Evolutionary conservation across 2,888 invertebrate genomes (phyloP).

Genomic region (Tipula unca): DNA sequence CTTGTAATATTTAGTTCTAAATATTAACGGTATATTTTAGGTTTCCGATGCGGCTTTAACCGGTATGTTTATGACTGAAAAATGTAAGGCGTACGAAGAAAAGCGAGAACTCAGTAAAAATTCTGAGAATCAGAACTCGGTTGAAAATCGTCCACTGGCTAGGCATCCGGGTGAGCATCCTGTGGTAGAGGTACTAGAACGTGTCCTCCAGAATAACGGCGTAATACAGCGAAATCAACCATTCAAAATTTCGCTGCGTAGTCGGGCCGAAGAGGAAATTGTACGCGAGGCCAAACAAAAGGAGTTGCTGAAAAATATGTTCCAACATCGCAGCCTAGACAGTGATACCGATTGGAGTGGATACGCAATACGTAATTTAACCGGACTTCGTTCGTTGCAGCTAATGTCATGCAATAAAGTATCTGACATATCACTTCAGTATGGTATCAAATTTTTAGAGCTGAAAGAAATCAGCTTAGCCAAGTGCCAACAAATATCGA

Average conservation of each 20-base stretch:
- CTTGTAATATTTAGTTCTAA: background rate
- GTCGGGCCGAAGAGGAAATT: slow-evolving; percentile 60
- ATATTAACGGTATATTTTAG: slow-evolving; percentile 26
- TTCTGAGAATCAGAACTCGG: slow-evolving; percentile 25
- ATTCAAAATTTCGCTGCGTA: slow-evolving; percentile 50
- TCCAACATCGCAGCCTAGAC: slow-evolving; percentile 41
- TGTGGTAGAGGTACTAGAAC: background rate
- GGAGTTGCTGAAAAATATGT: slow-evolving; percentile 52
- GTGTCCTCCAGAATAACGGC: slow-evolving; percentile 22
- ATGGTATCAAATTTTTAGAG: slow-evolving; percentile 58
- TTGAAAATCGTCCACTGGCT: background rate
- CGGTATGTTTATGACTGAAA: slow-evolving; percentile 50
- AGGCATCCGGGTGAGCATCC: background rate
- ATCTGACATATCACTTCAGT: slow-evolving; percentile 61
- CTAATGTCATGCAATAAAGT: slow-evolving; percentile 61
- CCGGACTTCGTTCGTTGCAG: slow-evolving; percentile 50
- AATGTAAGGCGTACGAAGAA: slow-evolving; percentile 32
- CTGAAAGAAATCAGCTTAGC: slow-evolving; percentile 53
- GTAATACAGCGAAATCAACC: slow-evolving; percentile 23
- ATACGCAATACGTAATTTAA: slow-evolving; percentile 47
- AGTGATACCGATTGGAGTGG: slow-evolving; percentile 31
- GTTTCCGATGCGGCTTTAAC: slow-evolving; percentile 61
- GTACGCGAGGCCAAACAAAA: slow-evolving; percentile 57
- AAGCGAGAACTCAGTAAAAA: slow-evolving; percentile 26
- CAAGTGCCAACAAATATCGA: slow-evolving; percentile 60